Base-by-base conservation (phyloP, 1,140 invertebrate species). In the silkworm (Bombyx mori) region DNA sequence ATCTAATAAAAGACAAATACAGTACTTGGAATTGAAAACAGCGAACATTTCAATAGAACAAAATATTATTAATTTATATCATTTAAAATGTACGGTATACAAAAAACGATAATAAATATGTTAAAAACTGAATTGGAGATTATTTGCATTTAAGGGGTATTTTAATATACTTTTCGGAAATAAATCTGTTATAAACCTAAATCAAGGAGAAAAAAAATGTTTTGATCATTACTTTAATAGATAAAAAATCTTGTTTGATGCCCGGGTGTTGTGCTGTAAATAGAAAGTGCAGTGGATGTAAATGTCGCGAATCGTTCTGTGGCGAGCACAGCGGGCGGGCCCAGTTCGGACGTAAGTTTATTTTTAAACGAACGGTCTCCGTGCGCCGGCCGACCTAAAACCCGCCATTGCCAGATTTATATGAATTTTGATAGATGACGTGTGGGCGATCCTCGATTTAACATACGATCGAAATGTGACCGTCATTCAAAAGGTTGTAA, bases 261-360 rank as follows among this genome's bases (percentile, higher is more conserved):
- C 58, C 58, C 65, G 61, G 65, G 63, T 69, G 58, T 54, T 42
- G 57, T 60, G 65, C 77, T 73, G 62, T 58, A 82, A 82, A 82
- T 82, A 82, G 77, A 79, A 75, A 79, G 70, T 77, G 74, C 77
- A 79, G 60, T 64, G 66, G 68, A 65, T 78, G 65, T 73, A 82
- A 82, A 82, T 82, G 79, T 79, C 78, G 71, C 71, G 65, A 67
- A 60, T 69, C 12, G 51, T 35, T 54, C 54, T 53, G 56, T 44
- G 46, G 52, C 57, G 57, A 45, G 54, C 66, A 59, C 61, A 64
- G 62, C 58, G 58, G 60, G 63, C 65, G 64, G 61, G 58, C 63
- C 61, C 62, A 42, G 62, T 57, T 56, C 62, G 66, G 61, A 63
- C 64, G 61, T 56, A 56, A 52, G 68, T 71, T 76, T 79, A 79